phyloP scores from a whole-genome alignment of 2,113 vertebrate species.

The Microtus oregoni region DNA sequence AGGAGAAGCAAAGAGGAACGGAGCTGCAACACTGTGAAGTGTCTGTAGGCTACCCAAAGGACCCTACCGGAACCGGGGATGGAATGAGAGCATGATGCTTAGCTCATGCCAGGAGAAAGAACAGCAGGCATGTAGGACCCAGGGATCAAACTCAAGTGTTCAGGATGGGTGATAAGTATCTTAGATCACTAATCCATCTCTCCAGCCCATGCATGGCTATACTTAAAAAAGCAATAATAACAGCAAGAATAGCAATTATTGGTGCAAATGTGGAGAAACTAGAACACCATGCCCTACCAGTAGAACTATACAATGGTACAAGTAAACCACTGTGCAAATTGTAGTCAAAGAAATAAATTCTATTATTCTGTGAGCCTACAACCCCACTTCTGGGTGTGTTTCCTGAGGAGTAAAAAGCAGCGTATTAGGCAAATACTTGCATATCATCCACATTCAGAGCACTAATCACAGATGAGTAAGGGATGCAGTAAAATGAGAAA shows the following conservation, averaged over 20 bases:
- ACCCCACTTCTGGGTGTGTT: background rate
- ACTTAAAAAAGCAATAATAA: background rate
- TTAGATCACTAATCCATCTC: too few species aligned
- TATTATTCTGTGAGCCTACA: background rate
- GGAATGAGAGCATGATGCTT: background rate
- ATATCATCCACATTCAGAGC: background rate
- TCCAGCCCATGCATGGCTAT: background rate
- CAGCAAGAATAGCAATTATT: background rate
- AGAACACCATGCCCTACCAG: background rate
- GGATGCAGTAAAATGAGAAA: background rate
- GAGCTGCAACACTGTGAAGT: background rate
- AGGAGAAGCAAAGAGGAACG: background rate
- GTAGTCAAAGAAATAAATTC: background rate
- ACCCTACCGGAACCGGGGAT: background rate
- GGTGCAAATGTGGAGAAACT: background rate
- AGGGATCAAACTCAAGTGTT: background rate
- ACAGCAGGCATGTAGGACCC: too few species aligned
- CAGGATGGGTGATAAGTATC: background rate
- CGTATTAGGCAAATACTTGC: background rate
- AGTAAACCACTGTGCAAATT: background rate
- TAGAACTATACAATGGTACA: background rate
- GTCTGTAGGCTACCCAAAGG: background rate
- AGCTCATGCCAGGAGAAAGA: background rate
- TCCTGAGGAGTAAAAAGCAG: background rate
- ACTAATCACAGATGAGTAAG: too few species aligned